Base-by-base conservation (phyloP, 35 echinoderm and acorn worm species). In the Patiria miniata region DNA sequence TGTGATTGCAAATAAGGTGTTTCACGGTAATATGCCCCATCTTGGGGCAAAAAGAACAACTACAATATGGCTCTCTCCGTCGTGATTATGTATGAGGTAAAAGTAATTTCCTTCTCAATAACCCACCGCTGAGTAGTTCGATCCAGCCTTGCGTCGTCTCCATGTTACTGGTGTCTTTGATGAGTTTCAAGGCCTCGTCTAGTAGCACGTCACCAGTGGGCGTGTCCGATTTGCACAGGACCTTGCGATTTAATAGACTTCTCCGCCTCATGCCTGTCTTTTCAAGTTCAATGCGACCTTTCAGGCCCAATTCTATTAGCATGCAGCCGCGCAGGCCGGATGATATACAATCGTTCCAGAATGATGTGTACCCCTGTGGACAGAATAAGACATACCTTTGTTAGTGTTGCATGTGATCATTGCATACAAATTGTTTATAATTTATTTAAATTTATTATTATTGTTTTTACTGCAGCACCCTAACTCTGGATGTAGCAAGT, bases 331-430 rank as follows among this genome's bases (percentile, higher is more conserved):
- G 52, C 34, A 99, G 83, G 68, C 96, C 96, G 23, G 96, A 99
- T 85, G 96, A 99, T 89, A 98, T 99, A 61, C 96, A 99, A 78
- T 99, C 96, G 80, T 99, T 99, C 96, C 96, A 99, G 80, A 99
- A 99, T 68, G 96, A 99, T 83, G 96, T 99, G 96, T 99, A 99
- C 0, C 96, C 96, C 96, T 99, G 65, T 34, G 61, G 80, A 19
- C 18, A 94, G 22, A 78, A 39, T 10, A 2, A 28, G 14, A 73
- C 1, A 6, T 22, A 15, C 8, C 21, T 61, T 16, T 32, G 2
- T 14, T 32, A 34, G 18, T 4, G 18, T 61, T 61, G 5, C 29
- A 14, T 5, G 21, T 36, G 7, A 21, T 14, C 28, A n/a, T 21
- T 0, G 16, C 28, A n/a, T 60, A 17, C 28, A n/a, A n/a, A 7